Percentiles rank a stretch among this genome's conserved stretches.
These are phyloP conservation scores for Haliclona indistincta DNA, from an alignment of 37 sponge, comb jelly and placozoan genomes.

Conservation along the genomic window DNA sequence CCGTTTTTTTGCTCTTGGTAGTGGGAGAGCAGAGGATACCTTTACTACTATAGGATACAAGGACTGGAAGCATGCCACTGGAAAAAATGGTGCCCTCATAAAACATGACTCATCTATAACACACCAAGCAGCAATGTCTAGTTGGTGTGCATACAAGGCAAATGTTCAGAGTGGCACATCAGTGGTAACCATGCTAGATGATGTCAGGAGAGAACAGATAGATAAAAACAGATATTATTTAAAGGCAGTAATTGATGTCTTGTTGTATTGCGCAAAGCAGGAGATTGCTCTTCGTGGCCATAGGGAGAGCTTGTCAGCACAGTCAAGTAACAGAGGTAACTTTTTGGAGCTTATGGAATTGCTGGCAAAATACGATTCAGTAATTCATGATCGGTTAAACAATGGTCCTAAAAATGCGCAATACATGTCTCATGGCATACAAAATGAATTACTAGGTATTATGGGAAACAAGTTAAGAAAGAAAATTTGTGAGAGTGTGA, in stretches of 20 bases:
- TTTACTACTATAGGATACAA: constrained; percentile 12
- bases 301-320: constrained; percentile 26
- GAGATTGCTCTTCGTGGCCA: constrained; percentile 67
- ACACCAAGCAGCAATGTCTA: constrained; percentile 1
- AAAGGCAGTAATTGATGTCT: constrained; percentile 28
- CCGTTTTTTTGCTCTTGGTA: constrained; percentile 9
- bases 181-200: not conserved
- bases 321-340: constrained; percentile 55
- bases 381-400: too few species aligned
- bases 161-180: constrained; percentile 3
- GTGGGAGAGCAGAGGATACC: not conserved
- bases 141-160: constrained; percentile 12
- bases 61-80: constrained; percentile 36
- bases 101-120: not conserved
- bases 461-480: constrained; percentile 54
- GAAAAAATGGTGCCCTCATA: constrained; percentile 8
- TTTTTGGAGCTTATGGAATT: constrained; percentile 51
- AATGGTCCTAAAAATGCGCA: constrained; percentile 64
- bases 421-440: constrained; percentile 73
- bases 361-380: too few species aligned
- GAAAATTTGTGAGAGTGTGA: constrained; percentile 31
- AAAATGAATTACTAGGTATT: constrained; percentile 58
- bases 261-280: constrained; percentile 33
- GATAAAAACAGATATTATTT: constrained; percentile 29
- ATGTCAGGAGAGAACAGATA: constrained; percentile 14